Evolutionary conservation across 92 coral and sea anemone species (phyloP).

Genomic region (Phenganax marumi): DNA sequence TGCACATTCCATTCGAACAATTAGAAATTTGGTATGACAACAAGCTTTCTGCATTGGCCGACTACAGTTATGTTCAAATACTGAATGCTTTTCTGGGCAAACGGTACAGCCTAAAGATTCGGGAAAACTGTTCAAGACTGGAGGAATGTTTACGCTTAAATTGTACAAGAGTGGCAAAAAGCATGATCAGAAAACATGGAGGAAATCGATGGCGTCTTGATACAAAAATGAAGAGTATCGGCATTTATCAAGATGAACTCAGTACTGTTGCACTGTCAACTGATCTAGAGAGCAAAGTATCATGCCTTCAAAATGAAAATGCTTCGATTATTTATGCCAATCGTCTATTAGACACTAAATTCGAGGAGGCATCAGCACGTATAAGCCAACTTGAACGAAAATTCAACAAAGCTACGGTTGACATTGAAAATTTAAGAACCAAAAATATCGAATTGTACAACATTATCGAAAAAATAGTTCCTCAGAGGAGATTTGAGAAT

Average conservation of each 20-base stretch:
- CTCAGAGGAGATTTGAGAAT: slow-evolving; percentile 17
- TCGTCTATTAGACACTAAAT: not conserved
- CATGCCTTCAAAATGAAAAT: slow-evolving; percentile 2
- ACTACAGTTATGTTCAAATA: too few species aligned
- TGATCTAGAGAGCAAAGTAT: slow-evolving; percentile 9
- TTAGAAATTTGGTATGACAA: not conserved
- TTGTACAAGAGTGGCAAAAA: slow-evolving; percentile 2
- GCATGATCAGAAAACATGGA: slow-evolving; percentile 13
- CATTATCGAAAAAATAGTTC: not conserved
- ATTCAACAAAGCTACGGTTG: too few species aligned
- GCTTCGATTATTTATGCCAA: not conserved
- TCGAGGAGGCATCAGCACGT: not conserved
- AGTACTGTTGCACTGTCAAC: slow-evolving; percentile 14
- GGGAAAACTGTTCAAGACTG: slow-evolving; percentile 14
- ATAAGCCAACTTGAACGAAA: too few species aligned
- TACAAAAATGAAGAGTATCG: slow-evolving; percentile 17
- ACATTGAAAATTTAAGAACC: too few species aligned
- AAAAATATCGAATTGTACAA: not conserved
- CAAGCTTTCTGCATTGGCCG: too few species aligned
- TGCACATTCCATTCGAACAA: not conserved
- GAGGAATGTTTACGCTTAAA: slow-evolving; percentile 7
- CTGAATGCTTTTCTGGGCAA: too few species aligned
- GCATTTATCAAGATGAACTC: slow-evolving; percentile 5
- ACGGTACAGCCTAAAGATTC: not conserved
- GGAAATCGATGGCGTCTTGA: not conserved